Evolutionary conservation across 2,113 vertebrate genomes (phyloP).

Genomic region (Geothlypis trichas): DNA sequence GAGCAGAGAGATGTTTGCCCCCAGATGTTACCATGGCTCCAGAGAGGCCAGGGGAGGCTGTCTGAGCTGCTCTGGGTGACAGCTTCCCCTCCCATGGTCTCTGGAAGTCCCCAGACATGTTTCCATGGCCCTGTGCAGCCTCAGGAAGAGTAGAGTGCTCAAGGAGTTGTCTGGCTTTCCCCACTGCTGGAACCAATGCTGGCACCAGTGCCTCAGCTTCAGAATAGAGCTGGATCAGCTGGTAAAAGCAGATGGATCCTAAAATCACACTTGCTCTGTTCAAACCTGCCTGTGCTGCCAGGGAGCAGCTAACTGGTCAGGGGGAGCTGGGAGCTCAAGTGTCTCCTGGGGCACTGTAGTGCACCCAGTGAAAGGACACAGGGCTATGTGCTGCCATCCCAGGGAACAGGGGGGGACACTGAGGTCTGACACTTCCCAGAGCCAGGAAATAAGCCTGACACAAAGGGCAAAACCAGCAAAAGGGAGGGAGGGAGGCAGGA

Average conservation of each 20-base stretch:
- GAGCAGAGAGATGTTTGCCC: not conserved
- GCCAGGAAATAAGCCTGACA: not conserved
- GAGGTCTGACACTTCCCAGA: not conserved
- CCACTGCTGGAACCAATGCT: fast-evolving
- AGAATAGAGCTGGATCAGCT: not conserved
- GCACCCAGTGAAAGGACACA: not conserved
- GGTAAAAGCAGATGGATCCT: not conserved
- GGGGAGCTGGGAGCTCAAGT: not conserved
- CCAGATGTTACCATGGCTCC: not conserved
- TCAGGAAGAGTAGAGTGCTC: not conserved
- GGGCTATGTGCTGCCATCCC: not conserved
- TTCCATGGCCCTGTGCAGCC: not conserved
- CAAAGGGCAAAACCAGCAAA: not conserved
- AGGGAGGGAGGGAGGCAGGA: constrained; percentile 2
- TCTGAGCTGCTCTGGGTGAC: not conserved
- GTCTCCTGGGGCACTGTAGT: not conserved
- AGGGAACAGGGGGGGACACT: not conserved
- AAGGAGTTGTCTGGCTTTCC: not conserved
- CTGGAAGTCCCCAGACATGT: not conserved
- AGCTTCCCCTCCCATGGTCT: not conserved
- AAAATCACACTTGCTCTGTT: not conserved
- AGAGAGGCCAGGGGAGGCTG: not conserved
- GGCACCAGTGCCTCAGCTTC: not conserved
- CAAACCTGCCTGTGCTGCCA: not conserved
- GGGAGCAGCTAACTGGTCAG: not conserved